Evolutionary conservation across 2,888 invertebrate genomes (phyloP), one percentile per base, ranked within the genome.

Genomic region (Trypoxylon attenuatum): DNA sequence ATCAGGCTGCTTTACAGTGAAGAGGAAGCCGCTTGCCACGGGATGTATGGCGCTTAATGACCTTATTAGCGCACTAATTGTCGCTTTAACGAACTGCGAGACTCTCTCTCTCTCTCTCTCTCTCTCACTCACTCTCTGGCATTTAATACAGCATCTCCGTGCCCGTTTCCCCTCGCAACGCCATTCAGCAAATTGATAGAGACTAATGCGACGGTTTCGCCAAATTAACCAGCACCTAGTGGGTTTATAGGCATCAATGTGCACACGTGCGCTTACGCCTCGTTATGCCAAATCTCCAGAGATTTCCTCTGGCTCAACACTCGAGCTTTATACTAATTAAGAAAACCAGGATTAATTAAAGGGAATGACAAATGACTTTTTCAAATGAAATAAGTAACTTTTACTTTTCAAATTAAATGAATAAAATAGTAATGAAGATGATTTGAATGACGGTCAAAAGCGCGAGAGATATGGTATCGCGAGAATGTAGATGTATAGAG

Each of bases 1-100:
- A 69, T 73, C 43, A 53, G 21, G 51, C 43, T 62, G 54, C 65
- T 38, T 22, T 50, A 38, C 39, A 47, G 47, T 21, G 47, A 43
- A 47, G 39, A 47, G 41, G 52, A 50, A 49, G 53, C 39, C 27
- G 27, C 23, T 47, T 25, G 38, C 16, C 49, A 49, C 21, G 19
- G 62, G 58, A 73, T 74, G 58, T 70, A 68, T 65, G 67, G 62
- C 50, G 62, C 63, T 71, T 77, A 81, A 81, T 73, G 75, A 79
- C 73, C 77, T 80, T 78, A 80, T 80, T 79, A 79, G 77, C 66
- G 67, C 73, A 76, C 77, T 80, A 79, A 81, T 81, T 70, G 78
- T 79, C 77, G 72, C 69, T 75, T 70, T 77, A 80, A 81, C 77
- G 76, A 79, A 79, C 71, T 80, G 71, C 71, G 69, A 74, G 71